Evolutionary conservation across 2,113 vertebrate genomes (phyloP).

Genomic region (Protobothrops mucrosquamatus): DNA sequence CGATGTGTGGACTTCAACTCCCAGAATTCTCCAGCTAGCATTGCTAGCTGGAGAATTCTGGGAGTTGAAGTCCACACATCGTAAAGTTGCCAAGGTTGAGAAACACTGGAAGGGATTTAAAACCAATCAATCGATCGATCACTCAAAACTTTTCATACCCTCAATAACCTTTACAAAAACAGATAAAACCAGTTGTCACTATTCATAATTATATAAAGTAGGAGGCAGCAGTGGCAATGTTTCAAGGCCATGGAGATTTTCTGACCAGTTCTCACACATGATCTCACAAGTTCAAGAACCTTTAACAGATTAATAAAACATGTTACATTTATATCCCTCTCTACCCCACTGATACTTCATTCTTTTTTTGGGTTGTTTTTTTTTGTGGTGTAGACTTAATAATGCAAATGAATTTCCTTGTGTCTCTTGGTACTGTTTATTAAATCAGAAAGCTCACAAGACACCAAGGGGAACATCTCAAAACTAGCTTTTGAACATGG

Average conservation of each 20-base stretch:
- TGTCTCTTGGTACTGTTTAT: not conserved
- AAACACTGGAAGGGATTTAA: not conserved
- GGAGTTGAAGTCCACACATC: too few species aligned
- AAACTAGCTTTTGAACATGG: not conserved
- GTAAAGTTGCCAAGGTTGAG: too few species aligned
- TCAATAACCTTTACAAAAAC: not conserved
- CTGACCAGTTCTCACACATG: not conserved
- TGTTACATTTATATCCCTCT: not conserved
- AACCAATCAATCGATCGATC: not conserved
- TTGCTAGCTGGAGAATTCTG: too few species aligned
- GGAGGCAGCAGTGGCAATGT: not conserved
- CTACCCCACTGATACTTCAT: not conserved
- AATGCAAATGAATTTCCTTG: not conserved
- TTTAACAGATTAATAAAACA: not conserved
- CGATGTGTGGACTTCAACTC: too few species aligned
- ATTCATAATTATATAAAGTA: not conserved
- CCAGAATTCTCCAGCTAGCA: too few species aligned
- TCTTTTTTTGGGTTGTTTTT: not conserved
- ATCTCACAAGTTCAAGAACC: not conserved
- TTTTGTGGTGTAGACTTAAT: not conserved
- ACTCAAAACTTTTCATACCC: not conserved
- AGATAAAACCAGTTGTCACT: not conserved
- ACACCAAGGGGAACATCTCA: not conserved
- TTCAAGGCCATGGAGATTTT: not conserved
- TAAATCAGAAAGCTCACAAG: not conserved